Conservation (phyloP, 2,113 vertebrate species). For the Phyllostomus discolor region DNA sequence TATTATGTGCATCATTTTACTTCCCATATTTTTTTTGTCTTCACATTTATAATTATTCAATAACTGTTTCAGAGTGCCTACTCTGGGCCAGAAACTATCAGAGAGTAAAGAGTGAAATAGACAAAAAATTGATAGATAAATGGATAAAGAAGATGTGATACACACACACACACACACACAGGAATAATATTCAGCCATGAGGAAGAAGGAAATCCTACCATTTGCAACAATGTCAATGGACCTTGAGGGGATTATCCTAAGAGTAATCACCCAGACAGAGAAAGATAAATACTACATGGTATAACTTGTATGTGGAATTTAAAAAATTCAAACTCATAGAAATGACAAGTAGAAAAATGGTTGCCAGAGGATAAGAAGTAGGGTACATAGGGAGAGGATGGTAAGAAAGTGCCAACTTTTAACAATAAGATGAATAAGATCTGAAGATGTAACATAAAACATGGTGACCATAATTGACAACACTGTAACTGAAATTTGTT, state of each 20-base stretch:
- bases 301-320: neutral
- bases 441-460: neutral
- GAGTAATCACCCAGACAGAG: neutral
- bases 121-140: neutral
- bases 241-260: neutral
- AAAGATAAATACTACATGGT: neutral
- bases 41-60: neutral
- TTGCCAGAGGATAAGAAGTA: neutral
- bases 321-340: neutral
- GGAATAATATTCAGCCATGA: neutral
- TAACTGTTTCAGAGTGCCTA: neutral
- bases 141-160: neutral
- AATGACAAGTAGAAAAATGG: neutral
- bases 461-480: neutral
- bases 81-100: neutral
- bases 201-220: neutral
- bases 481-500: neutral
- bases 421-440: neutral
- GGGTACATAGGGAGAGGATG: neutral
- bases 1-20: neutral
- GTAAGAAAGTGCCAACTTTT: neutral
- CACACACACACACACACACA: neutral
- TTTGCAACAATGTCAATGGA: neutral
- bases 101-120: neutral
- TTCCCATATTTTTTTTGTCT: neutral